Conservation (phyloP, 2,888 invertebrate genomes). For the Ophion ventricosus region DNA sequence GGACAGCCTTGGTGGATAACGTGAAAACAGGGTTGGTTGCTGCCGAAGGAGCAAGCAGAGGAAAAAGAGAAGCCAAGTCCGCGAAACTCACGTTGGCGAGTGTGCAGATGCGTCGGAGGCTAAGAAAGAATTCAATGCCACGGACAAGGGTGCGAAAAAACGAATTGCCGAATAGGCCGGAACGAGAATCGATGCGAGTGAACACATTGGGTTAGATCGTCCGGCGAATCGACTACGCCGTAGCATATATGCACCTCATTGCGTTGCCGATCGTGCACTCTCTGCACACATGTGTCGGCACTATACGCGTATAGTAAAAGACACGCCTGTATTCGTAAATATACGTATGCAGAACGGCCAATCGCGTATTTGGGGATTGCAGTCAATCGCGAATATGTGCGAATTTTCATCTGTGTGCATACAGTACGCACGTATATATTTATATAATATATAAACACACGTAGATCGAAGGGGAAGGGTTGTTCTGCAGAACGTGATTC, state of each 20-base stretch:
- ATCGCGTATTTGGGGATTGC: slow-evolving; percentile 32
- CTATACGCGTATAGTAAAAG: not conserved
- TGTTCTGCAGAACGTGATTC: slow-evolving; percentile 46
- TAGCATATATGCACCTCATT: slow-evolving; percentile 30
- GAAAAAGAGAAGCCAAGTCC: slow-evolving; percentile 48
- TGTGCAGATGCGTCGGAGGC: slow-evolving; percentile 36
- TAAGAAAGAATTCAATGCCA: slow-evolving; percentile 51
- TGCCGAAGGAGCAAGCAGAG: slow-evolving; percentile 13
- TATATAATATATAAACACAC: slow-evolving; percentile 12
- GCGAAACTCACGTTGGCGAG: slow-evolving; percentile 37
- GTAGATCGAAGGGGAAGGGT: slow-evolving; percentile 7
- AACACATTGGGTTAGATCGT: slow-evolving; percentile 47
- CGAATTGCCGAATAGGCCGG: slow-evolving; percentile 60
- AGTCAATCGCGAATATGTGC: slow-evolving; percentile 62
- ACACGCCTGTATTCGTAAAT: not conserved
- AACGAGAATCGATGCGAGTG: slow-evolving; percentile 48
- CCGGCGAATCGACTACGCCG: slow-evolving; percentile 46
- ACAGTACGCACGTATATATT: too few species aligned
- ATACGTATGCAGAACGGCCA: slow-evolving; percentile 1
- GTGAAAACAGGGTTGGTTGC: not conserved
- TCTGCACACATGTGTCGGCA: not conserved
- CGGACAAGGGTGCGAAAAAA: slow-evolving; percentile 59
- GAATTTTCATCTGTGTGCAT: slow-evolving; percentile 57
- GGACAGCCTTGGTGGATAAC: slow-evolving; percentile 37
- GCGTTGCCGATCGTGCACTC: slow-evolving; percentile 35